Conservation (phyloP, 1,140 invertebrate species). For the Drosophila pachea region DNA sequence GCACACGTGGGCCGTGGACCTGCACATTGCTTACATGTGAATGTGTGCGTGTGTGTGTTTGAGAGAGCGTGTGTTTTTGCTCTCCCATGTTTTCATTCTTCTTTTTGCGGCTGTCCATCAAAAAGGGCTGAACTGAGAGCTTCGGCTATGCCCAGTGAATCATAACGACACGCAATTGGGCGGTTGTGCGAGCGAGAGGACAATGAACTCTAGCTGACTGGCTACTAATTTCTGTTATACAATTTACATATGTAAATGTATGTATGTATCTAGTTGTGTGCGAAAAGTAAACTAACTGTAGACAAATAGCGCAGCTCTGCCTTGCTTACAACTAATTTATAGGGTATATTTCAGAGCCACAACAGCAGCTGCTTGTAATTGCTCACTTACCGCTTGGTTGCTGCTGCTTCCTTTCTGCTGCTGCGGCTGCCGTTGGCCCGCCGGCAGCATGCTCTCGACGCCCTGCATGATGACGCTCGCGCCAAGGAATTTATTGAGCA, state of each 20-base stretch:
- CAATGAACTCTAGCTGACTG: not conserved
- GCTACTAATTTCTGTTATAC: too few species aligned
- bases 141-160: not conserved
- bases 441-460: constrained; percentile 70
- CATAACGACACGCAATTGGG: not conserved
- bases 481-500: constrained; percentile 89
- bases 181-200: not conserved
- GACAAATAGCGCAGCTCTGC: too few species aligned
- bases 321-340: not conserved
- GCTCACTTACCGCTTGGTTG: constrained; percentile 62
- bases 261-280: not conserved
- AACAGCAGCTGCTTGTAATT: constrained; percentile 7
- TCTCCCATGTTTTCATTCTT: not conserved
- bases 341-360: constrained; percentile 10
- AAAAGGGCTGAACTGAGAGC: not conserved
- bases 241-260: not conserved
- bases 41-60: too few species aligned
- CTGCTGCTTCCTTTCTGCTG: constrained; percentile 19
- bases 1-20: constrained; percentile 27
- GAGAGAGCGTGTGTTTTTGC: not conserved
- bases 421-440: constrained; percentile 37
- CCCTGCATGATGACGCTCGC: constrained; percentile 86
- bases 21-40: too few species aligned
- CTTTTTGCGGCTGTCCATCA: constrained; percentile 12
- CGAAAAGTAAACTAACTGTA: too few species aligned